Evolutionary conservation across 2,888 invertebrate genomes (phyloP).

Genomic region (Rhagonycha fulva): DNA sequence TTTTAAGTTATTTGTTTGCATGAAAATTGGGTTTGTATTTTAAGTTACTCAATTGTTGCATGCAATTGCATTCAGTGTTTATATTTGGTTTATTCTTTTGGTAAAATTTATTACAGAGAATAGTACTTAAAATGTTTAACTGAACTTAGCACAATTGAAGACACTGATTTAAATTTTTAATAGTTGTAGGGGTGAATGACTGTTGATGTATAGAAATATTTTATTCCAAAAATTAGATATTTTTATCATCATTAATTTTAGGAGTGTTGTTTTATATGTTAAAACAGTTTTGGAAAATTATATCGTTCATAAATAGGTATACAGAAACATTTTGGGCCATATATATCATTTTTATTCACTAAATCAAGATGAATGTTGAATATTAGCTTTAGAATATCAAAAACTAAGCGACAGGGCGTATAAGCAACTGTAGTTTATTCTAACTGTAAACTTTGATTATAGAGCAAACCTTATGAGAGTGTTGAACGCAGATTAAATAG

Average conservation of each 20-base stretch:
- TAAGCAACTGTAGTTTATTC: no score
- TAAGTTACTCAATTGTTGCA: constrained; percentile 2
- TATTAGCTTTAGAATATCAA: no score
- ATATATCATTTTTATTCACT: not conserved
- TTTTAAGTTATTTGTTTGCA: not conserved
- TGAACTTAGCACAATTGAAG: not conserved
- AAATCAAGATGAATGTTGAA: no score
- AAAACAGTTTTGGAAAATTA: not conserved
- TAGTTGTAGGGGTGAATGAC: not conserved
- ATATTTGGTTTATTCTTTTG: not conserved
- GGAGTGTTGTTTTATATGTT: not conserved
- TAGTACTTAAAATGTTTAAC: not conserved
- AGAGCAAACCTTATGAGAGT: no score
- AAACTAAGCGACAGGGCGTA: no score
- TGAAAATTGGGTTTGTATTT: not conserved
- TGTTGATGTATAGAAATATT: not conserved
- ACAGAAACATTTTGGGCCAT: not conserved
- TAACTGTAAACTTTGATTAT: no score
- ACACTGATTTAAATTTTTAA: not conserved
- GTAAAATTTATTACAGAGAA: not conserved
- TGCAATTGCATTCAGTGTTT: not conserved
- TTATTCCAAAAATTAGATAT: not conserved
- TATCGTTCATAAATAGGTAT: no score
- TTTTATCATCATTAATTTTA: not conserved
- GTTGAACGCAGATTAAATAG: no score